Conservation (phyloP, 2,113 vertebrate genomes). For the Oxygymnocypris stewartii region DNA sequence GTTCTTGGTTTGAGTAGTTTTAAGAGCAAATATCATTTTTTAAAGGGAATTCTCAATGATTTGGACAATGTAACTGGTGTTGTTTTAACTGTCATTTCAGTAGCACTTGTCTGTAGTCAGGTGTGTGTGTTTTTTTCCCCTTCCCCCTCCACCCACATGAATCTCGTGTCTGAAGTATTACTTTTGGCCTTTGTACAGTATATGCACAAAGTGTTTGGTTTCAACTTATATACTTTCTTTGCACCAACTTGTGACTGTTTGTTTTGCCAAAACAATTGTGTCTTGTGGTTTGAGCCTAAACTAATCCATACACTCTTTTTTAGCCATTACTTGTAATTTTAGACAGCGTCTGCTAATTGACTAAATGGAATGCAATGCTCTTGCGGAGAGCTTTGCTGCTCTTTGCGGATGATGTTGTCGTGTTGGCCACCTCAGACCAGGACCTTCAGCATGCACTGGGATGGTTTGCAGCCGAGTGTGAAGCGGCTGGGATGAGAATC, state of each 20-base stretch:
- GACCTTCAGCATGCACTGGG: too few relatives aligned
- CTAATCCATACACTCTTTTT: not conserved
- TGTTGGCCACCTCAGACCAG: too few relatives aligned
- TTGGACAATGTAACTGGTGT: not conserved
- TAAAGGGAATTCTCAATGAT: not conserved
- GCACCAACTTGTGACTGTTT: not conserved
- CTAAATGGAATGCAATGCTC: too few relatives aligned
- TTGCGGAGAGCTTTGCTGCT: too few relatives aligned
- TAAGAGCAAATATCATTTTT: not conserved
- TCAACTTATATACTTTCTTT: not conserved
- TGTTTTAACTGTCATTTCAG: not conserved
- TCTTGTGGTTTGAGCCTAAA: not conserved
- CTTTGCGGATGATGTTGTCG: too few relatives aligned
- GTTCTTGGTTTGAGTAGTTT: not conserved
- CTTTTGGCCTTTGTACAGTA: not conserved
- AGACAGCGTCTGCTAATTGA: too few relatives aligned
- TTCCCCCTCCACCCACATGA: not conserved
- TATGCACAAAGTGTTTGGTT: not conserved
- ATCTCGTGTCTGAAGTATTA: not conserved
- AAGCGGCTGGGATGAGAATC: too few relatives aligned
- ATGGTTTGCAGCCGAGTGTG: too few relatives aligned
- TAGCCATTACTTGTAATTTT: too few relatives aligned
- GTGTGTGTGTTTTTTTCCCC: too few relatives aligned
- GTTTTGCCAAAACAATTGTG: not conserved
- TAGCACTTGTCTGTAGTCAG: not conserved